These are phyloP conservation scores for Arctocebus calabarensis DNA, from an alignment of 2,797 vertebrate species.

Conservation along the genomic window DNA sequence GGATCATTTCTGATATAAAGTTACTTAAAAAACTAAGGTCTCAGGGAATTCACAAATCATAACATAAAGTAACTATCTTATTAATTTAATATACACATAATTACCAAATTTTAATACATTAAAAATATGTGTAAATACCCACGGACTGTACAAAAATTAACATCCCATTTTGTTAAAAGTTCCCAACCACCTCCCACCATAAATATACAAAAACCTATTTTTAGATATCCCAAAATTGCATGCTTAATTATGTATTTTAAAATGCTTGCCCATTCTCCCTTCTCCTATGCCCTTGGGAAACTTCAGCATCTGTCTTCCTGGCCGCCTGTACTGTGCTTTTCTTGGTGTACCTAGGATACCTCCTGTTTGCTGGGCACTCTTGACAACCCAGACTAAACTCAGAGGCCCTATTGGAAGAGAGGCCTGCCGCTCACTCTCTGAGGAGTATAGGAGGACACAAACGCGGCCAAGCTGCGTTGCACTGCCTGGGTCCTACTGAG, in stretches of 20 bases:
- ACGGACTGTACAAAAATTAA: conserved; percentile 87
- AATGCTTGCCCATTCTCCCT: background rate
- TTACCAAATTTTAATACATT: conserved; percentile 87
- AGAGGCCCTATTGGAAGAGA: background rate
- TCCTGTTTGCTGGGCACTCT: background rate
- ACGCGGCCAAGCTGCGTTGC: fast-evolving
- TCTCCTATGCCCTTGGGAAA: background rate
- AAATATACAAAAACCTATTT: conserved; percentile 86
- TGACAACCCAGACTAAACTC: background rate
- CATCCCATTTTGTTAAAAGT: conserved; percentile 83
- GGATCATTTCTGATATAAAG: conserved; percentile 87
- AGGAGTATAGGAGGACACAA: background rate
- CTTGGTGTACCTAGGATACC: background rate
- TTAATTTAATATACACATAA: conserved; percentile 84
- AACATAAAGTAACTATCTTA: conserved; percentile 80
- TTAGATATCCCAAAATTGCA: conserved; percentile 70
- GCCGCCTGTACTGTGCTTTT: background rate
- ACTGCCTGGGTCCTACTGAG: background rate
- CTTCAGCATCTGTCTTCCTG: background rate
- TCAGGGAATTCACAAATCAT: conserved; percentile 83
- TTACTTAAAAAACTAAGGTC: conserved; percentile 82
- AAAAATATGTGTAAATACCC: conserved; percentile 88
- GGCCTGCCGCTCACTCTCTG: background rate
- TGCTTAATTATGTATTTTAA: conserved; percentile 11
- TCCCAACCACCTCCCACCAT: conserved; percentile 84